Percentiles rank a stretch among this genome's conserved stretches.
Evolutionary conservation across 23 tunicate genomes (phyloP).

Genomic region (Ascidia mentula): DNA sequence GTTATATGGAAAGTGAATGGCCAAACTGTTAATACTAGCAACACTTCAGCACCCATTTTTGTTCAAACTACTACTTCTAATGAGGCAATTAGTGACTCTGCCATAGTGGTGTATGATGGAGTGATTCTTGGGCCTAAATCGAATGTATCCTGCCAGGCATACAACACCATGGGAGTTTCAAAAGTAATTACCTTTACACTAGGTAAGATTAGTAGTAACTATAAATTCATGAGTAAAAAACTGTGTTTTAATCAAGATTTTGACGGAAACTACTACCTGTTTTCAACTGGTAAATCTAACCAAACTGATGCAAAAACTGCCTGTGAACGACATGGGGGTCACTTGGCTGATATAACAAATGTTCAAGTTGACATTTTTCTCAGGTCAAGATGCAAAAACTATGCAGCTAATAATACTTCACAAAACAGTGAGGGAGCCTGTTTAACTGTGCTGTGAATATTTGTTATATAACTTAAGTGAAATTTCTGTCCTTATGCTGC

Average conservation of each 20-base stretch:
- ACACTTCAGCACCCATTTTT: background rate
- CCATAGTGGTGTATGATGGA: background rate
- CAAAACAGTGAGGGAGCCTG: too few relatives aligned
- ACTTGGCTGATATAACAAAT: background rate
- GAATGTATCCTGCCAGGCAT: background rate
- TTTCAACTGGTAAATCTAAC: background rate
- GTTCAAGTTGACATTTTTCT: background rate
- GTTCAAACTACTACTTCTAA: background rate
- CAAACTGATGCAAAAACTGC: background rate
- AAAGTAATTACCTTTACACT: background rate
- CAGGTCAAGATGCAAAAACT: background rate
- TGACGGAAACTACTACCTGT: background rate
- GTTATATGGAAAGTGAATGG: background rate
- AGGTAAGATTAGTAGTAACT: background rate
- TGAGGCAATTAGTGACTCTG: background rate
- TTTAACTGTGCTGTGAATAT: too few relatives aligned
- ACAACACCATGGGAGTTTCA: background rate
- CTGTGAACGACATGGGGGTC: background rate
- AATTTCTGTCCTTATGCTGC: too few relatives aligned
- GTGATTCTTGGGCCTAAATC: constrained; percentile 3
- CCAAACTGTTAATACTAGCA: background rate
- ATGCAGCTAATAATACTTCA: too few relatives aligned
- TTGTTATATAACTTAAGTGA: too few relatives aligned
- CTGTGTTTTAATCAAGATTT: background rate
- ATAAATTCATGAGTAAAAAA: background rate